Conservation (phyloP, 2,113 vertebrate species). For the Nettapus auritus region DNA sequence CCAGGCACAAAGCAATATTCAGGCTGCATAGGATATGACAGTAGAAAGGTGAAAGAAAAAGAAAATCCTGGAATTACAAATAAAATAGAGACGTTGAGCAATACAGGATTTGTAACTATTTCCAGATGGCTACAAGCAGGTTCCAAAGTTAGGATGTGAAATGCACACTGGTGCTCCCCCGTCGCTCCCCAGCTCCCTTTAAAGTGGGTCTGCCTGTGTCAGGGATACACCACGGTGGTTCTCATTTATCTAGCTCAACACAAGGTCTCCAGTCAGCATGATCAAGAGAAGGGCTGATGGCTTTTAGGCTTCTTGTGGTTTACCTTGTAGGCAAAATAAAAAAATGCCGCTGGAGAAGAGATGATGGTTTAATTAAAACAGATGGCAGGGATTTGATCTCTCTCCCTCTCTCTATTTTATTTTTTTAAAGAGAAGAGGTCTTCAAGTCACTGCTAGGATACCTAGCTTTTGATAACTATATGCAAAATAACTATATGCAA, state of each 20-base stretch:
- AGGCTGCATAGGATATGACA: constrained; percentile 51
- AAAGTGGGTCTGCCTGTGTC: background rate
- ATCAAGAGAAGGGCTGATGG: accelerated
- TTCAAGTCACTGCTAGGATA: background rate
- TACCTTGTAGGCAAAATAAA: background rate
- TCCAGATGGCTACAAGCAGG: constrained; percentile 55
- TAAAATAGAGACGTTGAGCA: constrained; percentile 28
- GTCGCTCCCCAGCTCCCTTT: background rate
- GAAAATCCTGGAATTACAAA: constrained; percentile 37
- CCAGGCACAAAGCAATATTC: constrained; percentile 35
- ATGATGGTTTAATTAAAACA: background rate
- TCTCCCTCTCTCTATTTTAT: background rate
- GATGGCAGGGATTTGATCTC: background rate
- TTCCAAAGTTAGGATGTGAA: constrained; percentile 1
- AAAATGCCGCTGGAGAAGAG: background rate
- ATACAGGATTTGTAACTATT: constrained; percentile 42
- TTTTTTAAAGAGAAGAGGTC: no score
- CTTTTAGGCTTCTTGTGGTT: background rate
- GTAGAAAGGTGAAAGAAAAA: constrained; percentile 64
- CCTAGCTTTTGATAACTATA: background rate
- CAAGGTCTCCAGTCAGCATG: accelerated
- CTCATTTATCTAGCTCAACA: background rate
- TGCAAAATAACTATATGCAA: background rate
- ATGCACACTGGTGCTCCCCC: background rate
- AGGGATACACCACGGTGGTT: background rate